Conservation (phyloP, 2,888 invertebrate species). For the Yponomeuta evonymella region DNA sequence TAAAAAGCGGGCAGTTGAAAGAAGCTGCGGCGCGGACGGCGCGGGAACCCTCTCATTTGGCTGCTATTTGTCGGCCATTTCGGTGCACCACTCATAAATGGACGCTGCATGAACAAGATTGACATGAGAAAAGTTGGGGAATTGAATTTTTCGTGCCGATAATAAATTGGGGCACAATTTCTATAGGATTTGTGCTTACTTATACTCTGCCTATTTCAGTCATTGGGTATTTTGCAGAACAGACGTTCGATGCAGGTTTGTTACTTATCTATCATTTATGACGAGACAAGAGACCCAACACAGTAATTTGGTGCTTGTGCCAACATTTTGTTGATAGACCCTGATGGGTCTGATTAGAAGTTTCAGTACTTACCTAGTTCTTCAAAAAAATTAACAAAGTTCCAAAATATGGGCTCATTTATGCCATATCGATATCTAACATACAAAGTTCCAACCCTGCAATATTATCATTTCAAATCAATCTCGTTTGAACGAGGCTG, state of each 20-base stretch:
- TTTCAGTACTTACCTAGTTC: no score
- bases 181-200: no score
- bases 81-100: constrained; percentile 74
- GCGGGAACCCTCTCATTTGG: constrained; percentile 73
- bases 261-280: no score
- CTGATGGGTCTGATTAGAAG: no score
- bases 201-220: no score
- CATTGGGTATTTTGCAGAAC: no score
- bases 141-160: constrained; percentile 27
- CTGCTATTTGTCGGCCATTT: constrained; percentile 76
- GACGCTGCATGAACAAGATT: constrained; percentile 67
- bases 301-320: no score
- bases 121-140: constrained; percentile 71
- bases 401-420: no score
- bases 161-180: not conserved
- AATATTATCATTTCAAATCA: constrained; percentile 9
- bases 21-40: constrained; percentile 58
- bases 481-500: constrained; percentile 29
- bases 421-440: not conserved
- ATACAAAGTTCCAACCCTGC: not conserved
- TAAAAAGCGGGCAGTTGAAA: constrained; percentile 49
- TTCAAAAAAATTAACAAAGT: no score
- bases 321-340: no score
- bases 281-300: no score
- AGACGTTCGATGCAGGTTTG: no score